Conservation (phyloP, 2,888 invertebrate genomes). For the Poecilus cupreus region DNA sequence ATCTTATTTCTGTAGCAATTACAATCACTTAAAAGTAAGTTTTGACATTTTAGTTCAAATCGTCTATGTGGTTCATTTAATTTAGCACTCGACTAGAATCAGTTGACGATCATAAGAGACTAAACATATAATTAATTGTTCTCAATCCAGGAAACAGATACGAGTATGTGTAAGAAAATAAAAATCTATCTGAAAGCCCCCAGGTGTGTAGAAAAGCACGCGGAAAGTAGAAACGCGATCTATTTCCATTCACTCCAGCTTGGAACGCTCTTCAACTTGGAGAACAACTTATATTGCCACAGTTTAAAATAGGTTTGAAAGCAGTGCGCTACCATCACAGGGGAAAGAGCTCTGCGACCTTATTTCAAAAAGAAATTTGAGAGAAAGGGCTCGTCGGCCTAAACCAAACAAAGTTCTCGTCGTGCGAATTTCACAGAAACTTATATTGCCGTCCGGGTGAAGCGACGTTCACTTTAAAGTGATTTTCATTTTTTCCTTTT, state of each 20-base stretch:
- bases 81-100: too few species aligned
- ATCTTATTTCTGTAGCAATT: too few species aligned
- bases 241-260: conserved; percentile 8
- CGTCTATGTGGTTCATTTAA: too few species aligned
- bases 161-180: too few species aligned
- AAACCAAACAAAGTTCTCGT: conserved; percentile 40
- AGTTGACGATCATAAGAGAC: too few species aligned
- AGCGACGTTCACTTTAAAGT: conserved; percentile 29
- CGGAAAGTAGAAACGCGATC: conserved; percentile 22
- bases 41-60: too few species aligned
- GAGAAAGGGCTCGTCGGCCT: conserved; percentile 11
- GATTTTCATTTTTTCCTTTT: conserved; percentile 51
- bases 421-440: conserved; percentile 32
- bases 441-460: neutral
- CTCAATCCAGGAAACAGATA: too few species aligned
- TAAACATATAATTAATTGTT: too few species aligned
- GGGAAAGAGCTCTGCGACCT: neutral
- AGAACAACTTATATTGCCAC: conserved; percentile 26
- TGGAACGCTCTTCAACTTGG: neutral
- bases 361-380: conserved; percentile 47
- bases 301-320: conserved; percentile 24
- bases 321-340: neutral
- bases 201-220: neutral
- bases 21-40: too few species aligned
- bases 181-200: too few species aligned